Percentiles rank a stretch among this genome's conserved stretches.
phyloP scores from a whole-genome alignment of 2,888 invertebrate species.

The Hyles lineata region DNA sequence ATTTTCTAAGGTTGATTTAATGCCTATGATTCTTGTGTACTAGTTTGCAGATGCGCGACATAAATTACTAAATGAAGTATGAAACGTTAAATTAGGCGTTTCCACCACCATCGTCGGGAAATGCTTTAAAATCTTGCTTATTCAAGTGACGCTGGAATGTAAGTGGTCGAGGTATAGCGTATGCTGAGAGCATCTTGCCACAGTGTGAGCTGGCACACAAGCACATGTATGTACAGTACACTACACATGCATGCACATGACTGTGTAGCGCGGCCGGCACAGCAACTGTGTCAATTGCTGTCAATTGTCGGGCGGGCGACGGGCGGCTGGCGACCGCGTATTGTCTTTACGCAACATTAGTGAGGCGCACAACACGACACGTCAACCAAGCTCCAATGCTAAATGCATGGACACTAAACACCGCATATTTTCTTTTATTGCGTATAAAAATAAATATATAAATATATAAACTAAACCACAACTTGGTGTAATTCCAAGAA shows the following conservation, averaged over 20 bases:
- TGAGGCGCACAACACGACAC: conserved; percentile 1
- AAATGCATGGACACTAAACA: background rate
- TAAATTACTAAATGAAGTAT: no score
- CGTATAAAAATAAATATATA: no score
- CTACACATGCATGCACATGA: conserved; percentile 10
- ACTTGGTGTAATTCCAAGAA: no score
- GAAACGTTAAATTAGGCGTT: no score
- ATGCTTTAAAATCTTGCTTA: no score
- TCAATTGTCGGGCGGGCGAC: conserved; percentile 35
- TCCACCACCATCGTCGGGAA: no score
- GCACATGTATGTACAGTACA: conserved; percentile 5
- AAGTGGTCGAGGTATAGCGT: background rate
- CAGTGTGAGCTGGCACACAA: background rate
- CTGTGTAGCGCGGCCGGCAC: conserved; percentile 6
- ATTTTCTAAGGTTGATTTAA: no score
- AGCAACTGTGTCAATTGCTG: conserved; percentile 44
- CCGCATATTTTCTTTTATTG: background rate
- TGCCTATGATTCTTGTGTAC: no score
- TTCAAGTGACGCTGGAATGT: background rate
- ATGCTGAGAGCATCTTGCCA: background rate
- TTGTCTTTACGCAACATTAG: conserved; percentile 29
- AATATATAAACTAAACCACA: background rate
- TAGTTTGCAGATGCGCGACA: no score
- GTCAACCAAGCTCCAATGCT: conserved; percentile 2
- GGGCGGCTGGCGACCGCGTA: background rate